Evolutionary conservation across 2,888 invertebrate species (phyloP).

Genomic region (Cryptus viduatorius): DNA sequence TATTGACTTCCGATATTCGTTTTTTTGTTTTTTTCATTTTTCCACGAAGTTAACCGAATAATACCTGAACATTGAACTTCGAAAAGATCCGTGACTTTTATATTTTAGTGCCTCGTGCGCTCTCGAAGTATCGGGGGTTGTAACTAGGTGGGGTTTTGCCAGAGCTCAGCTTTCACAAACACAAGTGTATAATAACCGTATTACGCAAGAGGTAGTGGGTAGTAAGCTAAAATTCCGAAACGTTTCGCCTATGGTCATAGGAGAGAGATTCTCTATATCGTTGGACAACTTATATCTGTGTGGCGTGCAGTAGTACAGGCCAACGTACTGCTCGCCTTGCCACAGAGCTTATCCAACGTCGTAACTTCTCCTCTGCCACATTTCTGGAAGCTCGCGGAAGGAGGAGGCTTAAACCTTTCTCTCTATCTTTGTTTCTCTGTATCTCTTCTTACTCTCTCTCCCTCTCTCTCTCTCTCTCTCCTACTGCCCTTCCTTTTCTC

Average conservation of each 20-base stretch:
- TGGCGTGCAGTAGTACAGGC: conserved; percentile 56
- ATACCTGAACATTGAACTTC: not conserved
- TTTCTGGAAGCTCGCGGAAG: conserved; percentile 56
- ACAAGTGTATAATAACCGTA: not conserved
- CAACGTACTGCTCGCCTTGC: conserved; percentile 55
- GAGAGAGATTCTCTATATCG: not conserved
- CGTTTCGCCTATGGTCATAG: not conserved
- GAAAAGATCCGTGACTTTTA: not conserved
- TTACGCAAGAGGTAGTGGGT: conserved; percentile 1
- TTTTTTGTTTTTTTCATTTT: too few species aligned
- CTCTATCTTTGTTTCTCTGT: conserved; percentile 49
- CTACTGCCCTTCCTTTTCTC: not conserved
- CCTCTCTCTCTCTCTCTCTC: conserved; percentile 7
- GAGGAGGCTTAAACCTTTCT: conserved; percentile 61
- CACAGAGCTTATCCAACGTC: conserved; percentile 66
- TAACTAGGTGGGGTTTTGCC: not conserved
- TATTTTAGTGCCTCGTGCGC: too few species aligned
- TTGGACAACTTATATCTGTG: conserved; percentile 25
- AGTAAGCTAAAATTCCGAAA: conserved; percentile 44
- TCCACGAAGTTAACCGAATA: too few species aligned
- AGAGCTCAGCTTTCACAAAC: conserved; percentile 6
- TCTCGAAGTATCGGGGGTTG: too few species aligned
- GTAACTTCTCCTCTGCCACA: conserved; percentile 68
- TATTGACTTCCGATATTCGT: not conserved
- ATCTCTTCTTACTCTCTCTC: conserved; percentile 14